Percentiles rank a stretch among this genome's conserved stretches.
phyloP scores from a whole-genome alignment of 2,797 vertebrate genomes.

The Meriones psammophilus region DNA sequence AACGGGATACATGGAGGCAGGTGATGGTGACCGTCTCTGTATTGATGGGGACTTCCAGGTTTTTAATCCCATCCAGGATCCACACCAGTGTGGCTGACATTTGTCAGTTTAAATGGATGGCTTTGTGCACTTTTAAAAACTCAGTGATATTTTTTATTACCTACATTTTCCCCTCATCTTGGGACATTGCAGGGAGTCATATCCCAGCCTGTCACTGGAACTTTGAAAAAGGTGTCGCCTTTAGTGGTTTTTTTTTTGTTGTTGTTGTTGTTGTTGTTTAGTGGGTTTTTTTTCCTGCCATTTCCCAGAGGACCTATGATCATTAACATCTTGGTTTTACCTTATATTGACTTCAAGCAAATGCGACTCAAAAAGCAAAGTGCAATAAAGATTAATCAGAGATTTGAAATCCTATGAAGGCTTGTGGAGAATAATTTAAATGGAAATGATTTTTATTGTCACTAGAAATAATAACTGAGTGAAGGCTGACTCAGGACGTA shows the following conservation, averaged over 20 bases:
- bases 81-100: slow-evolving; percentile 14
- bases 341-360: slow-evolving; percentile 46
- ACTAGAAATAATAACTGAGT: slow-evolving; percentile 48
- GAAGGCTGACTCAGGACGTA: background rate
- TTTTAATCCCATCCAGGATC: slow-evolving; percentile 51
- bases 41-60: slow-evolving; percentile 21
- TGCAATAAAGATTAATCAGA: slow-evolving; percentile 49
- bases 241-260: background rate
- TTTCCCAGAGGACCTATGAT: slow-evolving; percentile 7
- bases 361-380: slow-evolving; percentile 67
- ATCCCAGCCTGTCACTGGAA: background rate
- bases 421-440: slow-evolving; percentile 61
- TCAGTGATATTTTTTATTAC: background rate
- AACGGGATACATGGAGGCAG: background rate
- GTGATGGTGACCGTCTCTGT: background rate
- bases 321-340: slow-evolving; percentile 16
- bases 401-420: slow-evolving; percentile 60
- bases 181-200: background rate
- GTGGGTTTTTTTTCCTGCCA: background rate
- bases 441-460: slow-evolving; percentile 60
- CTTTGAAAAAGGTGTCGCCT: background rate
- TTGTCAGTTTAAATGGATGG: slow-evolving; percentile 23
- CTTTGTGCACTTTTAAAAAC: slow-evolving; percentile 41
- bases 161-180: background rate
- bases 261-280: background rate